Conservation (phyloP, 37 sponge, comb jelly and placozoan genomes). For the Beroe ovata region DNA sequence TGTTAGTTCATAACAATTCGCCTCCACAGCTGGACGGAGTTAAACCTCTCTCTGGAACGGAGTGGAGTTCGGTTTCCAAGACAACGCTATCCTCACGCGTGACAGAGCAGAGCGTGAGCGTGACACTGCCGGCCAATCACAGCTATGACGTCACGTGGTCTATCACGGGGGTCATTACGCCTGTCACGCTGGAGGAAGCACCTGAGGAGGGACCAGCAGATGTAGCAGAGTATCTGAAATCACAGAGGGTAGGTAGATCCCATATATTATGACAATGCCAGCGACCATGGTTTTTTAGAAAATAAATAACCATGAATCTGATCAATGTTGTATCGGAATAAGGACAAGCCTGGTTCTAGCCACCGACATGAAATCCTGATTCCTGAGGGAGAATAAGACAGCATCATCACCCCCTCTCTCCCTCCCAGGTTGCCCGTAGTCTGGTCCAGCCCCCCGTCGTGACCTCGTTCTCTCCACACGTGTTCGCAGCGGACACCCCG, state of each 20-base stretch:
- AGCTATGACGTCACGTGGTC: not conserved
- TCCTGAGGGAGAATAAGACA: no score
- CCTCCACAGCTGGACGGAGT: conserved; percentile 41
- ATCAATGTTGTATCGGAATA: no score
- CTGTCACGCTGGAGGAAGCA: not conserved
- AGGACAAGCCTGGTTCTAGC: no score
- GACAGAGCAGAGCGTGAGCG: not conserved
- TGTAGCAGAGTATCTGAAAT: conserved; percentile 6
- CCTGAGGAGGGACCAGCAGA: not conserved
- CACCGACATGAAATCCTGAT: no score
- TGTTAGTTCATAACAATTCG: no score
- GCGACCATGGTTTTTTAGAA: no score
- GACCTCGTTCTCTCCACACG: not conserved
- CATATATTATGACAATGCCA: no score
- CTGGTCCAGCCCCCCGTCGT: conserved; percentile 32
- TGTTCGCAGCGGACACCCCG: not conserved
- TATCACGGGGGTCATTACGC: not conserved
- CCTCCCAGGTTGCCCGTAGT: conserved; percentile 14
- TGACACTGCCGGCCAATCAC: not conserved
- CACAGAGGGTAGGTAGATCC: not conserved
- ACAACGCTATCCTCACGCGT: not conserved
- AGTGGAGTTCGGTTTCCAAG: not conserved
- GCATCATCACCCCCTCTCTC: not conserved
- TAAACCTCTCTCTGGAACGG: not conserved
- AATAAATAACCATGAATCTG: no score